phyloP scores from a whole-genome alignment of 2,888 invertebrate genomes.

The Polia nebulosa region DNA sequence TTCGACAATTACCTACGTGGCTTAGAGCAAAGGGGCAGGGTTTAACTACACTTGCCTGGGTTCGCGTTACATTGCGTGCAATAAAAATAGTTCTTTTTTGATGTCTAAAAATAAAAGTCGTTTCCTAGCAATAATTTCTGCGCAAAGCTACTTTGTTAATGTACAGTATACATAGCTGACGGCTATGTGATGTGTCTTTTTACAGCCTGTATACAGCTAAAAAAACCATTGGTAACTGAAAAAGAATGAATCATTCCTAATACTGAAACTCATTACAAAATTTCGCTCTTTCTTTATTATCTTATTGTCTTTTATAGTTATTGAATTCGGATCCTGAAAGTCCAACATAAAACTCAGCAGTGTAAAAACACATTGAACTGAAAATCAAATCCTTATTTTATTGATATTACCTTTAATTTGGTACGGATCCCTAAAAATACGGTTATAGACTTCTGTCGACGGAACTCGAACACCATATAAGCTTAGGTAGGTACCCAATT shows the following conservation, averaged over 20 bases:
- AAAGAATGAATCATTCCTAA: not conserved
- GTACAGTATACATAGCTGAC: too few relatives aligned
- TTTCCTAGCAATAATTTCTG: too few relatives aligned
- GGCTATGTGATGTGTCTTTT: too few relatives aligned
- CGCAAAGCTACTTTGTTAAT: too few relatives aligned
- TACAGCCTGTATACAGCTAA: too few relatives aligned
- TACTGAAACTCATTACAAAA: constrained; percentile 1
- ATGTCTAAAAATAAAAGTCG: too few relatives aligned
- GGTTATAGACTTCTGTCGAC: constrained; percentile 38
- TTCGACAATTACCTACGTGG: too few relatives aligned
- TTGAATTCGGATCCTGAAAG: constrained; percentile 51
- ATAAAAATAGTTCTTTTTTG: too few relatives aligned
- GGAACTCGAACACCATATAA: constrained; percentile 42
- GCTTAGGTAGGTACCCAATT: constrained; percentile 21
- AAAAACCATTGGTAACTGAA: not conserved
- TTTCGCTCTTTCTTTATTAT: constrained; percentile 9
- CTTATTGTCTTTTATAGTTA: constrained; percentile 46
- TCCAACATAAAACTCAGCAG: constrained; percentile 50
- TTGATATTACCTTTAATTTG: constrained; percentile 52
- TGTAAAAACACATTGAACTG: constrained; percentile 39
- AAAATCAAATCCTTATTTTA: constrained; percentile 54
- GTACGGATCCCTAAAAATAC: constrained; percentile 49
- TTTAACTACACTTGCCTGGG: too few relatives aligned
- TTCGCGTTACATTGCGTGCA: too few relatives aligned
- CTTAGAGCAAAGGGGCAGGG: too few relatives aligned